A percentile compares a stretch with the other conserved stretches of the same genome.
phyloP scores from a whole-genome alignment of 2,888 invertebrate genomes.

The Urechis unicinctus region DNA sequence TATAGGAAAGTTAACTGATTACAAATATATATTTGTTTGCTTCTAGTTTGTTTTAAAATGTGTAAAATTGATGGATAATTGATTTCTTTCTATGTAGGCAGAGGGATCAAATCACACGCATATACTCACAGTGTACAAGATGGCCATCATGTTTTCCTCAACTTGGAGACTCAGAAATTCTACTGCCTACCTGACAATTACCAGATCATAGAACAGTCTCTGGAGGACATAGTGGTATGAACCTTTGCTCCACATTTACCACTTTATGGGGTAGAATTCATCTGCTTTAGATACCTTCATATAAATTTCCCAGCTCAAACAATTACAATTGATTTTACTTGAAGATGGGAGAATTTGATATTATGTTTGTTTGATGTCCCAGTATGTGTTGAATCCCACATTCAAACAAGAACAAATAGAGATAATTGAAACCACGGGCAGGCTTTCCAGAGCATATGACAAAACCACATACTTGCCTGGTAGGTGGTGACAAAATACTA shows the following conservation, averaged over 20 bases:
- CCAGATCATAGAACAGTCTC: slow-evolving; percentile 90
- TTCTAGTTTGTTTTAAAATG: too few relatives aligned
- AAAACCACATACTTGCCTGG: slow-evolving; percentile 95
- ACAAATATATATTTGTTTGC: not conserved
- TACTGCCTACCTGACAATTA: slow-evolving; percentile 99
- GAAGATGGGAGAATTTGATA: too few relatives aligned
- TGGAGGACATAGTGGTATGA: slow-evolving; percentile 81
- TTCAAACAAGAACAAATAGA: slow-evolving; percentile 77
- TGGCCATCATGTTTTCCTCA: slow-evolving; percentile 95
- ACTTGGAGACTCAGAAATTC: slow-evolving; percentile 91
- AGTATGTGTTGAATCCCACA: slow-evolving; percentile 93
- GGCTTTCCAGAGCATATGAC: slow-evolving; percentile 89
- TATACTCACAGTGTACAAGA: slow-evolving; percentile 98
- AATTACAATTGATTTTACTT: too few relatives aligned
- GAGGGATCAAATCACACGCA: slow-evolving; percentile 96
- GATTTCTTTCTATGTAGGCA: slow-evolving; percentile 51
- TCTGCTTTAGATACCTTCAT: too few relatives aligned
- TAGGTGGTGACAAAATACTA: slow-evolving; percentile 6
- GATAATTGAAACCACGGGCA: slow-evolving; percentile 72
- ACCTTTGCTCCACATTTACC: not conserved
- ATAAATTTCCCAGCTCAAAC: too few relatives aligned
- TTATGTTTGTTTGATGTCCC: slow-evolving; percentile 6
- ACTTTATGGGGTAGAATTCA: not conserved
- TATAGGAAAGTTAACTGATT: not conserved
- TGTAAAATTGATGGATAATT: not conserved